Percentiles rank a stretch among this genome's conserved stretches.
phyloP scores from a whole-genome alignment of 2,113 vertebrate genomes.

The Cryptomyrus ogoouensis region DNA sequence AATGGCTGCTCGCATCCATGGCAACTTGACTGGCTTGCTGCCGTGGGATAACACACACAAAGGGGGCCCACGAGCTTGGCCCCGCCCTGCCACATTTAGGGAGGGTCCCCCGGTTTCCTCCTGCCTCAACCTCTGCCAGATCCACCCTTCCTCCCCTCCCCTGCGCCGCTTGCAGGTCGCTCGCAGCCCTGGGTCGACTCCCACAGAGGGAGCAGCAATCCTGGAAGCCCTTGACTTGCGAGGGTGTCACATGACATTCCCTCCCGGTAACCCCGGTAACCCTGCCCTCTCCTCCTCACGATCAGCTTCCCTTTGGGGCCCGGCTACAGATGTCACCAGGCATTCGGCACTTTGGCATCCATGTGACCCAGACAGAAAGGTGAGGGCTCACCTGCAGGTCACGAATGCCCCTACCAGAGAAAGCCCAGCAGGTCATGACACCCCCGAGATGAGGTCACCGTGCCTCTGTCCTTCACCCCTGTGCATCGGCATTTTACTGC shows the following conservation, averaged over 20 bases:
- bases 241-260: background rate
- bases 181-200: background rate
- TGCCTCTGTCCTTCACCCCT: background rate
- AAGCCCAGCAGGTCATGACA: background rate
- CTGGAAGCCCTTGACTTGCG: background rate
- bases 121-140: background rate
- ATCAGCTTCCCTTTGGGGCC: background rate
- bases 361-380: background rate
- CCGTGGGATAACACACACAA: background rate
- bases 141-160: background rate
- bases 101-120: background rate
- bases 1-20: background rate
- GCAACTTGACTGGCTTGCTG: background rate
- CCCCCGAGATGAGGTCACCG: background rate
- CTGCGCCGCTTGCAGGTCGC: background rate
- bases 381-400: background rate
- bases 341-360: background rate
- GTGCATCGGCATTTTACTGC: background rate
- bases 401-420: background rate
- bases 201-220: background rate
- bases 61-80: background rate
- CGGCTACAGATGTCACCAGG: background rate
- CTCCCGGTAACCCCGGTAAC: background rate
- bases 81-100: background rate
- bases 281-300: background rate